Conservation (phyloP, 2,888 invertebrate genomes). For the Chironomus tentans region DNA sequence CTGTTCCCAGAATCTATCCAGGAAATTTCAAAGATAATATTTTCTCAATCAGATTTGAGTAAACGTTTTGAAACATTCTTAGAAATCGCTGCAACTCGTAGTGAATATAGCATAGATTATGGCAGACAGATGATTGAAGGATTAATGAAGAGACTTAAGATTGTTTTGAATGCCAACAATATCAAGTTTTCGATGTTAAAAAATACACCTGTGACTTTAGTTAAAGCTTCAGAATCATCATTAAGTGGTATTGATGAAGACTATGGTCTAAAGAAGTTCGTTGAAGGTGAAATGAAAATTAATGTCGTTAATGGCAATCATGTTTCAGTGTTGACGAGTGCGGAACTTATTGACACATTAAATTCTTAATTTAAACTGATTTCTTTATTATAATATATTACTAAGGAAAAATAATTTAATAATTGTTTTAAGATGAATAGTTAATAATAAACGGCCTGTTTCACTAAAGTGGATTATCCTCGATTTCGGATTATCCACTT, state of each 20-base stretch:
- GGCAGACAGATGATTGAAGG: neutral
- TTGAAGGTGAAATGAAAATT: slow-evolving; percentile 31
- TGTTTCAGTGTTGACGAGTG: neutral
- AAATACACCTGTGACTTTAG: slow-evolving; percentile 49
- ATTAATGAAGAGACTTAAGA: neutral
- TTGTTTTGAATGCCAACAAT: neutral
- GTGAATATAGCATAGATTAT: slow-evolving; percentile 13
- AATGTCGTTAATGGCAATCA: neutral
- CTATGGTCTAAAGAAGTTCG: slow-evolving; percentile 53
- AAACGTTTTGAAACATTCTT: neutral
- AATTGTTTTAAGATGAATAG: too few relatives aligned
- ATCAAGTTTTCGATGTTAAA: slow-evolving; percentile 32
- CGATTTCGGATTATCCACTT: too few relatives aligned
- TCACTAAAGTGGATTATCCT: too few relatives aligned
- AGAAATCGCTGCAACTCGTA: neutral
- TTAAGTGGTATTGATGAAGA: slow-evolving; percentile 51
- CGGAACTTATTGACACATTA: neutral
- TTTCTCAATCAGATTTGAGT: neutral
- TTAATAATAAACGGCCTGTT: too few relatives aligned
- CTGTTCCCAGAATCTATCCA: neutral
- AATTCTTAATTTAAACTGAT: too few relatives aligned
- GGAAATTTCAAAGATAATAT: neutral
- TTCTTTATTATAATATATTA: too few relatives aligned
- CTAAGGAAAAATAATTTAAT: too few relatives aligned
- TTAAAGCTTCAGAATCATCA: slow-evolving; percentile 54